Evolutionary conservation across 2,113 vertebrate genomes (phyloP).

Genomic region (Tympanuchus pallidicinctus): DNA sequence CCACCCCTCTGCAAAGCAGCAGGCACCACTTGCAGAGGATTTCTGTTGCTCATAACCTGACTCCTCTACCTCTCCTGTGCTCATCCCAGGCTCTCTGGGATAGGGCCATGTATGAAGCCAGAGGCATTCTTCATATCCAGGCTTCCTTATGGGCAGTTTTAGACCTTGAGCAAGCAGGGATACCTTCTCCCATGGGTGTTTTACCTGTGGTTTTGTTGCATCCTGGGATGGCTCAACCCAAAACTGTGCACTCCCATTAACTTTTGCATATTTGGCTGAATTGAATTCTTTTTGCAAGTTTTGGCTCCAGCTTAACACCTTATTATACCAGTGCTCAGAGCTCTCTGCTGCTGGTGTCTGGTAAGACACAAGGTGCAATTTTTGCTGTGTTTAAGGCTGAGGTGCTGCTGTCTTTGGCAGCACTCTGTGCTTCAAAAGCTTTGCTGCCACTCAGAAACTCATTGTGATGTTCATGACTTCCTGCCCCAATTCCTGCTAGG

Average conservation of each 20-base stretch:
- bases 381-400: neutral
- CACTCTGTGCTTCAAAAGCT: neutral
- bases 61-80: neutral
- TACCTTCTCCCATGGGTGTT: neutral
- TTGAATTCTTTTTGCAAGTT: neutral
- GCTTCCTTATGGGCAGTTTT: neutral
- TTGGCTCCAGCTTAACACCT: neutral
- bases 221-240: neutral
- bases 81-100: neutral
- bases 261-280: neutral
- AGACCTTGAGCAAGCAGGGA: neutral
- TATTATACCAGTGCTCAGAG: neutral
- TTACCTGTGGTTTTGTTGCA: neutral
- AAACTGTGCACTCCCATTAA: neutral
- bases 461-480: rapidly evolving
- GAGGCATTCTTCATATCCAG: neutral
- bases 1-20: neutral
- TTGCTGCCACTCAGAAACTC: neutral
- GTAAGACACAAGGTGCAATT: neutral
- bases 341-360: neutral
- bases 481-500: neutral
- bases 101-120: neutral
- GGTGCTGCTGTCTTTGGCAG: neutral
- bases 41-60: neutral
- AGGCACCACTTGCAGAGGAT: neutral